Evolutionary conservation across 35 echinoderm and acorn worm genomes (phyloP), one percentile per base, ranked within the genome.

Genomic region (Antedon bifida): DNA sequence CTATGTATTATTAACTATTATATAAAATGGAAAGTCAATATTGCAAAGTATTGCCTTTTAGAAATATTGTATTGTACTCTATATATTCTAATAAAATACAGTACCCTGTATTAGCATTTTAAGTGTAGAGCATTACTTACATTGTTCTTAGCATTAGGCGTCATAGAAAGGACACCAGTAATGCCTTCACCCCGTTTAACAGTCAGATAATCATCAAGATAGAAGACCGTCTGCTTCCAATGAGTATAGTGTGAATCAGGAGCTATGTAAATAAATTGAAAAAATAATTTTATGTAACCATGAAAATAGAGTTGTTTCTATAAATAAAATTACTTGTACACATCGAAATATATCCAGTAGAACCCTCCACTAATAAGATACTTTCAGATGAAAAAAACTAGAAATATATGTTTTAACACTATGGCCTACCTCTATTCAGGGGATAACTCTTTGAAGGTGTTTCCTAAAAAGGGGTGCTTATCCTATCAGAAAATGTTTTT

Each of bases 161-260:
- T 99, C 95, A 99, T 99, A 3, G 88, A 34, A 13, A 99, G 55
- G 14, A 87, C 82, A 26, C 95, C 95, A 26, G 89, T 89, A 32
- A 99, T 84, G 36, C 88, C 90, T 82, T 99, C 95, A 33, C 95
- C 95, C 36, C 95, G 46, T 76, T 99, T 99, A 2, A 91, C 95
- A 7, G 94, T 99, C 36, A 99, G 46, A 35, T 99, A 92, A 36
- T 99, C 95, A 81, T 99, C 88, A 30, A 99, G 78, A 31, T 99
- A 99, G 56, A 99, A 92, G 0, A 92, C 90, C 12, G 90, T 99
- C 83, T 92, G 90, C 36, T 99, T 99, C 95, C 95, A 99, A 64
- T 99, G 95, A 26, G 95, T 99, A 88, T 99, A 99, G 31, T 85
- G 95, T 21, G 95, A 74, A 32, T 97, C 91, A n/a, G 90, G 90